A percentile compares a stretch with the other conserved stretches of the same genome.
These are phyloP conservation scores for Conistra vaccinii DNA, from an alignment of 2,888 invertebrate species.

Conservation along the genomic window DNA sequence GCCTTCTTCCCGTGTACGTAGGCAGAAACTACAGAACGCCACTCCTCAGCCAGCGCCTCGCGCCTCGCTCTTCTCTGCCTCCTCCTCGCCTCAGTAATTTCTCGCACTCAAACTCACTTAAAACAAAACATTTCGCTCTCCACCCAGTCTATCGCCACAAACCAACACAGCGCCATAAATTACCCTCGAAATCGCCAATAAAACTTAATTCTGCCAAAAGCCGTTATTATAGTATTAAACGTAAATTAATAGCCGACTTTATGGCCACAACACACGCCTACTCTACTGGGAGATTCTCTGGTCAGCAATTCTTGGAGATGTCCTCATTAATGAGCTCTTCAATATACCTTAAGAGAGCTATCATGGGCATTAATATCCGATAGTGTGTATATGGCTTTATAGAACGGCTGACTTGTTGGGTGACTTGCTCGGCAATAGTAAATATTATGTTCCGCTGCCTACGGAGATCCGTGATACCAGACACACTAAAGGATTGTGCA, in stretches of 20 bases:
- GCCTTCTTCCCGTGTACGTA: too few relatives aligned
- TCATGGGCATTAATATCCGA: slow-evolving; percentile 76
- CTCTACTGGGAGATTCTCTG: slow-evolving; percentile 69
- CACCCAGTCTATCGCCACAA: slow-evolving; percentile 32
- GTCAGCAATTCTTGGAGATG: slow-evolving; percentile 85
- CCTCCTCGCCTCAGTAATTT: slow-evolving; percentile 1
- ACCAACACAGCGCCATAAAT: slow-evolving; percentile 57
- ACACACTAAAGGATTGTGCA: too few relatives aligned
- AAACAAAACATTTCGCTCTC: slow-evolving; percentile 19
- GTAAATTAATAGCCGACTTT: slow-evolving; percentile 70
- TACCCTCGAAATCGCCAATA: slow-evolving; percentile 58
- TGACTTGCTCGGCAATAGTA: slow-evolving; percentile 12
- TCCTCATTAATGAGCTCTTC: slow-evolving; percentile 85
- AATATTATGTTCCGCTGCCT: too few relatives aligned
- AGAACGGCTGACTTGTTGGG: slow-evolving; percentile 46
- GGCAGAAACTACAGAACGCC: too few relatives aligned
- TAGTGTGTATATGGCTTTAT: slow-evolving; percentile 56
- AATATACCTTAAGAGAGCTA: slow-evolving; percentile 80
- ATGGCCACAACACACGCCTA: slow-evolving; percentile 75
- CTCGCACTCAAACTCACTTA: slow-evolving; percentile 8
- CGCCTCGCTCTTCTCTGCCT: too few relatives aligned
- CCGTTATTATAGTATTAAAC: slow-evolving; percentile 69
- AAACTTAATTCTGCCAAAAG: slow-evolving; percentile 63
- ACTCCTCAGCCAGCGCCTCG: too few relatives aligned
- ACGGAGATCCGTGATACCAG: neutral